phyloP scores from a whole-genome alignment of 2,113 vertebrate genomes.

The Phyllostomus hastatus region DNA sequence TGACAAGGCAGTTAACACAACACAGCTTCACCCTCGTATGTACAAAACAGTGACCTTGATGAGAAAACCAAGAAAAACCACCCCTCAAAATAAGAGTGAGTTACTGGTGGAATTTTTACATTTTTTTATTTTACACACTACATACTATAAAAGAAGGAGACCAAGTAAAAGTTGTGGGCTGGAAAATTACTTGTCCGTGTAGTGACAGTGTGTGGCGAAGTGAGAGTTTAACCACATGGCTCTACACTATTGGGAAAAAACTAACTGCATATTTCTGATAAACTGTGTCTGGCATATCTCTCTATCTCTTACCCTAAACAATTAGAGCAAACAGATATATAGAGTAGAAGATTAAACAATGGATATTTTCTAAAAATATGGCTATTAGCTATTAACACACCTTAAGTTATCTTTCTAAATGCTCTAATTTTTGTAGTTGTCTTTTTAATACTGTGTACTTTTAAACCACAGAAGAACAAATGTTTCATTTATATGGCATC shows the following conservation, averaged over 20 bases:
- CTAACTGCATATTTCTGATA: background rate
- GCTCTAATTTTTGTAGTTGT: background rate
- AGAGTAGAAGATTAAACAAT: background rate
- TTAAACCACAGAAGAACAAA: conserved; percentile 8
- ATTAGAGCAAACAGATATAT: background rate
- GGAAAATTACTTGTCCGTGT: background rate
- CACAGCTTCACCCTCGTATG: background rate
- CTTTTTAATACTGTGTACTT: background rate
- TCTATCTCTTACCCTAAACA: background rate
- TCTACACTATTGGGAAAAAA: background rate
- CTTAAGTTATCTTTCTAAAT: background rate
- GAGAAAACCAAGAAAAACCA: background rate
- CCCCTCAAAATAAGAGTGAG: background rate
- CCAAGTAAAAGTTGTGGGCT: background rate
- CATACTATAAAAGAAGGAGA: background rate
- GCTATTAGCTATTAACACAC: background rate
- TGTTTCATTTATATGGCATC: background rate
- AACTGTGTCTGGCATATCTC: background rate
- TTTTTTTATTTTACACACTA: background rate
- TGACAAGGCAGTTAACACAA: background rate
- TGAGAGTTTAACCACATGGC: background rate
- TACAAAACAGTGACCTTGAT: background rate
- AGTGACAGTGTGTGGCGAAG: background rate
- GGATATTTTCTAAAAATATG: background rate
- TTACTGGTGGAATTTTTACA: background rate